phyloP scores from a whole-genome alignment of 2,888 invertebrate species.

The Seira sanloemensis region DNA sequence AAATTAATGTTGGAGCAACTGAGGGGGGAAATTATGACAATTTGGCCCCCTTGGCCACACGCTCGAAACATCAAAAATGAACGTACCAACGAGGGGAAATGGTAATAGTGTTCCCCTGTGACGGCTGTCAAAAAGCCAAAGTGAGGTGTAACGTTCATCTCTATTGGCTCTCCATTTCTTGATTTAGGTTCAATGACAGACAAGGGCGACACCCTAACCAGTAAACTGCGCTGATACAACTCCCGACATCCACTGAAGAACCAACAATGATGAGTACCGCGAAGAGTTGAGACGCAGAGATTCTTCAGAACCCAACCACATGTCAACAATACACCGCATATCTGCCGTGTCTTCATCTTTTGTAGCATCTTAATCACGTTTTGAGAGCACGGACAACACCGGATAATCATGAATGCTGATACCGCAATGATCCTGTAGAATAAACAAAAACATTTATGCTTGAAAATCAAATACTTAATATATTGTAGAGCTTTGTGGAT shows the following conservation, averaged over 20 bases:
- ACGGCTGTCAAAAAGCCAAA: conserved; percentile 56
- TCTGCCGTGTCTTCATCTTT: no score
- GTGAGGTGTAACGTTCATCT: conserved; percentile 10
- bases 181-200: conserved; percentile 72
- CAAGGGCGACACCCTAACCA: conserved; percentile 64
- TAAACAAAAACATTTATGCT: no score
- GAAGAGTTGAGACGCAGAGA: conserved; percentile 34
- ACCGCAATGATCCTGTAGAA: no score
- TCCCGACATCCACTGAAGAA: conserved; percentile 21
- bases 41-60: conserved; percentile 23
- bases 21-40: not conserved
- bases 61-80: conserved; percentile 30
- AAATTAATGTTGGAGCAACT: not conserved
- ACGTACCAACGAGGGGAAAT: conserved; percentile 40
- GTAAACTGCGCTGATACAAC: conserved; percentile 39
- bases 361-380: no score
- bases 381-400: no score
- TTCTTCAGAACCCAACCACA: no score
- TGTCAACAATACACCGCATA: no score
- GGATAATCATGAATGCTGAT: no score
- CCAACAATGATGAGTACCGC: conserved; percentile 2
- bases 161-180: conserved; percentile 55
- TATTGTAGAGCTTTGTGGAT: no score
- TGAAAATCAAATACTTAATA: no score
- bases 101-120: conserved; percentile 57